These are phyloP conservation scores for Agrotis clavis DNA, from an alignment of 2,888 invertebrate species.

Conservation along the genomic window DNA sequence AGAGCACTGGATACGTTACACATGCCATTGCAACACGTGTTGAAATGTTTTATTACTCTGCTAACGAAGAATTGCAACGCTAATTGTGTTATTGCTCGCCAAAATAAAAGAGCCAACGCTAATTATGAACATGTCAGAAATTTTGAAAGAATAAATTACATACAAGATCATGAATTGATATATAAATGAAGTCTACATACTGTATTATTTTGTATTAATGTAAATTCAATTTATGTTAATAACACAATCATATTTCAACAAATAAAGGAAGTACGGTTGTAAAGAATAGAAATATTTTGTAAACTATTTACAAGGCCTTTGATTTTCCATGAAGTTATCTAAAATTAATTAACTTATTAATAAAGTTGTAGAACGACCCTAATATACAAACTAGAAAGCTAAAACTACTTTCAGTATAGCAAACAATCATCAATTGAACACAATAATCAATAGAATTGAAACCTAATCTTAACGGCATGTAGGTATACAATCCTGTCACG, in stretches of 20 bases:
- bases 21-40: constrained; percentile 25
- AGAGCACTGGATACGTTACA: constrained; percentile 32
- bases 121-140: constrained; percentile 48
- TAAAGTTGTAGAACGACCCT: not conserved
- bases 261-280: too few species aligned
- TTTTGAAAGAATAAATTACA: constrained; percentile 48
- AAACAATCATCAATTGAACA: not conserved
- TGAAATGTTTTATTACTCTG: constrained; percentile 46
- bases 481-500: not conserved
- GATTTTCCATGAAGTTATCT: not conserved
- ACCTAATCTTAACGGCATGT: not conserved
- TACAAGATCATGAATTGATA: constrained; percentile 43
- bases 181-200: constrained; percentile 24
- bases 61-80: constrained; percentile 35
- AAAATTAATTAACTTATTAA: not conserved
- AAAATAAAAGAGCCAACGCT: constrained; percentile 38
- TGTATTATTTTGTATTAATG: constrained; percentile 38
- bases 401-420: not conserved
- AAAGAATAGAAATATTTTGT: not conserved
- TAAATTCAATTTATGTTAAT: constrained; percentile 5
- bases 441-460: constrained; percentile 11
- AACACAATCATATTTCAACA: not conserved
- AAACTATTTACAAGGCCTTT: not conserved
- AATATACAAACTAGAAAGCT: not conserved
- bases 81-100: constrained; percentile 51